Evolutionary conservation across 2,888 invertebrate genomes (phyloP).

Genomic region (Heliothis peltigera): DNA sequence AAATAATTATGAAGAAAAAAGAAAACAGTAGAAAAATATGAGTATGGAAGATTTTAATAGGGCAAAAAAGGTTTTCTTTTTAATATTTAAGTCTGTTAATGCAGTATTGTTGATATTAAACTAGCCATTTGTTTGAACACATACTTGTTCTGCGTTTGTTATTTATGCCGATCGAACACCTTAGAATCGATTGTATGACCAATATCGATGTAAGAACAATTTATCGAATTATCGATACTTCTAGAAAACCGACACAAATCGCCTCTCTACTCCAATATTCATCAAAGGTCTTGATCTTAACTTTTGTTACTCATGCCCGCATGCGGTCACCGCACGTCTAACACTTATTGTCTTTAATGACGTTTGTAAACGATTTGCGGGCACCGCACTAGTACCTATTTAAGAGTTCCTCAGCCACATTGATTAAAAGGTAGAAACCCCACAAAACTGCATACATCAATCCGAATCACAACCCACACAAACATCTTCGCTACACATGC

Average conservation of each 20-base stretch:
- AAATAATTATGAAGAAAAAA: conserved; percentile 13
- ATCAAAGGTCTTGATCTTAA: background rate
- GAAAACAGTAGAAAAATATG: background rate
- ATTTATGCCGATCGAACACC: conserved; percentile 15
- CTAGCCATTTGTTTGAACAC: conserved; percentile 56
- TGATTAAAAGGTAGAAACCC: conserved; percentile 22
- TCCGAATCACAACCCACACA: conserved; percentile 59
- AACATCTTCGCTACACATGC: conserved; percentile 57
- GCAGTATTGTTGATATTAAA: conserved; percentile 17
- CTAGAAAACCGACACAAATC: background rate
- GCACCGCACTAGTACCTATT: background rate
- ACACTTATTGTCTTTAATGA: background rate
- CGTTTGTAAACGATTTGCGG: background rate
- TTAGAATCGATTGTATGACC: conserved; percentile 21
- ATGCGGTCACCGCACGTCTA: background rate
- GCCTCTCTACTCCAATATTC: background rate
- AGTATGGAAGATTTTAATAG: conserved; percentile 29
- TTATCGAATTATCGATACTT: background rate
- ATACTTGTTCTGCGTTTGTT: conserved; percentile 42
- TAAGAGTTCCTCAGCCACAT: conserved; percentile 10
- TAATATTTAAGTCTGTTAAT: conserved; percentile 23
- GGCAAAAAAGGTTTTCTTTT: conserved; percentile 6
- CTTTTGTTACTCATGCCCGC: background rate
- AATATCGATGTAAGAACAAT: background rate
- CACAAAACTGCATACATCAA: conserved; percentile 48